A percentile compares a stretch with the other conserved stretches of the same genome.
Conservation (phyloP, 2,113 vertebrate species). For the Dicaeum eximium region DNA sequence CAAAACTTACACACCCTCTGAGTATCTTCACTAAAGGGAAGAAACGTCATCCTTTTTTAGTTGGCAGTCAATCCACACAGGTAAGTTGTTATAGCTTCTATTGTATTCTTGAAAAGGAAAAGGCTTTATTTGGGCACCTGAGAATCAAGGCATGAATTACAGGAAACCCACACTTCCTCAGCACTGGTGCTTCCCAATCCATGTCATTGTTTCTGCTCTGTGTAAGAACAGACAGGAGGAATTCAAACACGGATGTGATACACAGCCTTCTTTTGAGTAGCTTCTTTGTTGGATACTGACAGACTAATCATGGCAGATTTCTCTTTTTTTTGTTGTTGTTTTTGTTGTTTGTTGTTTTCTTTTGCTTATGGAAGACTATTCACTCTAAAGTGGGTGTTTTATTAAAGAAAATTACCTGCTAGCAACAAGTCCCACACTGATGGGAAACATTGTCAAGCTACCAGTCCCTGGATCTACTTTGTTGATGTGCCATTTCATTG, state of each 20-base stretch:
- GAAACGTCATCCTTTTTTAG: background rate
- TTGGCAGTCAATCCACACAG: background rate
- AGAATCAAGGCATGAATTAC: background rate
- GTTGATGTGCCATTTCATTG: background rate
- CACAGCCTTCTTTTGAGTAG: background rate
- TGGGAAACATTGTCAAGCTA: background rate
- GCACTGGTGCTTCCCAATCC: background rate
- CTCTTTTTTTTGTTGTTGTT: rapidly evolving
- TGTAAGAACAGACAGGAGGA: background rate
- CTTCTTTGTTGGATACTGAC: background rate
- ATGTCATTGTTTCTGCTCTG: rapidly evolving
- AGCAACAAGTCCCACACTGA: background rate
- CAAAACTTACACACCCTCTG: background rate
- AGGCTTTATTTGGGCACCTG: background rate
- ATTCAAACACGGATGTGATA: background rate
- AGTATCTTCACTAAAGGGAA: background rate
- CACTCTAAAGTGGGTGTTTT: background rate
- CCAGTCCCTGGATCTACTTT: background rate
- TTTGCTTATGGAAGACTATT: background rate
- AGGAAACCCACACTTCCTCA: background rate
- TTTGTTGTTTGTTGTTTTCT: background rate
- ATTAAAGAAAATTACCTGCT: background rate
- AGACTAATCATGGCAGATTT: background rate
- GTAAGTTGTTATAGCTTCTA: background rate
- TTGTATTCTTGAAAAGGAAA: background rate